Evolutionary conservation across 2,113 vertebrate genomes (phyloP).

Genomic region (Irena cyanogastra): DNA sequence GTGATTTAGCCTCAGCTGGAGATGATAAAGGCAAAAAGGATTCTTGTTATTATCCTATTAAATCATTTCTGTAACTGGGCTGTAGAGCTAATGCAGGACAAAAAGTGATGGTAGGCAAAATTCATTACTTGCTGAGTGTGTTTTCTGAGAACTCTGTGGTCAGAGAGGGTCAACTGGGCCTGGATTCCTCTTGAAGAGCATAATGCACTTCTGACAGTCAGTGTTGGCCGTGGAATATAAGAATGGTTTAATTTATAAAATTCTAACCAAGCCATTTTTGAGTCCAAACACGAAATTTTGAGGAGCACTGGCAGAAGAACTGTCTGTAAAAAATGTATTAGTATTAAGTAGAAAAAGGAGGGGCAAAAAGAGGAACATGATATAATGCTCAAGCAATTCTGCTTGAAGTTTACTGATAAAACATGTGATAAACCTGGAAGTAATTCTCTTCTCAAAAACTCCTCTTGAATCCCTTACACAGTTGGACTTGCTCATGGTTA

Average conservation of each 20-base stretch:
- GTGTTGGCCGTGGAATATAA: not conserved
- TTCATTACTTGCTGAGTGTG: not conserved
- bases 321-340: not conserved
- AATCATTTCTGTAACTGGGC: not conserved
- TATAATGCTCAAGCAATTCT: not conserved
- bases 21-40: not conserved
- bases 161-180: not conserved
- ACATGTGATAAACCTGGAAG: not conserved
- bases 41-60: not conserved
- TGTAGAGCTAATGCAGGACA: not conserved
- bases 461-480: not conserved
- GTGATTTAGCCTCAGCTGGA: not conserved
- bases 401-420: not conserved
- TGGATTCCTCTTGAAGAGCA: not conserved
- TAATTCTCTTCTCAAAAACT: not conserved
- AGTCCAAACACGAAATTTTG: not conserved
- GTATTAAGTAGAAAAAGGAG: not conserved
- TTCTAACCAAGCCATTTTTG: not conserved
- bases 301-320: not conserved
- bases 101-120: not conserved
- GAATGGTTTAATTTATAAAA: not conserved
- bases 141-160: not conserved
- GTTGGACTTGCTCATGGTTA: not conserved
- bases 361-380: not conserved
- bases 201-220: not conserved